phyloP scores from a whole-genome alignment of 2,888 invertebrate genomes.

The Tenthredo scrophulariae region DNA sequence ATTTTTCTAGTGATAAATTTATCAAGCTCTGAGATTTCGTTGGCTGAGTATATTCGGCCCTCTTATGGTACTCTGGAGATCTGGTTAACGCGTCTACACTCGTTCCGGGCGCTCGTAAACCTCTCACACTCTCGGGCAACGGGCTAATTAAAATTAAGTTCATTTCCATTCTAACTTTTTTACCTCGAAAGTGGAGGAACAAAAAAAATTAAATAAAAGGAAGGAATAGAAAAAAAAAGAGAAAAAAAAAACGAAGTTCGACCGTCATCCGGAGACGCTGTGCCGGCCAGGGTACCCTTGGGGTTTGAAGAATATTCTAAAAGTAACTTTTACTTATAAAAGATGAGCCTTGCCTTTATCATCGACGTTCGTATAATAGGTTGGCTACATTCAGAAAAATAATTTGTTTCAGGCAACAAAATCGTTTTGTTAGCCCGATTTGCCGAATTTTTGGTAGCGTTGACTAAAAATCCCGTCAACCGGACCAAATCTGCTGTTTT shows the following conservation, averaged over 20 bases:
- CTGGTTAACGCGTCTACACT: constrained; percentile 27
- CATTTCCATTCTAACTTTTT: constrained; percentile 39
- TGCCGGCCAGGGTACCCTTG: not conserved
- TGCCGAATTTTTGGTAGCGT: not conserved
- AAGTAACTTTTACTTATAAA: constrained; percentile 2
- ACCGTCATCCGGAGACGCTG: constrained; percentile 17
- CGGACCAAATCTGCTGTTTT: not conserved
- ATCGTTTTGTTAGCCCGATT: not conserved
- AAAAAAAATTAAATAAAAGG: not conserved
- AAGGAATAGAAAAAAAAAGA: not conserved
- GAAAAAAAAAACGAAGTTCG: not conserved
- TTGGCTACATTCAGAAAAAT: not conserved
- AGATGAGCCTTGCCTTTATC: not conserved
- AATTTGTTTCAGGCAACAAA: not conserved
- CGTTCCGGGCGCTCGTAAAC: constrained; percentile 37
- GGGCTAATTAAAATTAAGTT: constrained; percentile 38
- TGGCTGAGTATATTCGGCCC: constrained; percentile 4
- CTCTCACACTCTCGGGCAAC: constrained; percentile 25
- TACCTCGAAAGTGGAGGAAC: not conserved
- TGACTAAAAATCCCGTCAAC: not conserved
- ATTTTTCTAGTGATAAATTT: constrained; percentile 21
- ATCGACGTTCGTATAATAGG: not conserved
- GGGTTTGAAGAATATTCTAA: not conserved
- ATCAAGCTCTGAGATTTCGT: not conserved
- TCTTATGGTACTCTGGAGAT: not conserved